These are phyloP conservation scores for Caenorhabditis imperialis DNA, from an alignment of 2,888 invertebrate genomes.

Conservation along the genomic window DNA sequence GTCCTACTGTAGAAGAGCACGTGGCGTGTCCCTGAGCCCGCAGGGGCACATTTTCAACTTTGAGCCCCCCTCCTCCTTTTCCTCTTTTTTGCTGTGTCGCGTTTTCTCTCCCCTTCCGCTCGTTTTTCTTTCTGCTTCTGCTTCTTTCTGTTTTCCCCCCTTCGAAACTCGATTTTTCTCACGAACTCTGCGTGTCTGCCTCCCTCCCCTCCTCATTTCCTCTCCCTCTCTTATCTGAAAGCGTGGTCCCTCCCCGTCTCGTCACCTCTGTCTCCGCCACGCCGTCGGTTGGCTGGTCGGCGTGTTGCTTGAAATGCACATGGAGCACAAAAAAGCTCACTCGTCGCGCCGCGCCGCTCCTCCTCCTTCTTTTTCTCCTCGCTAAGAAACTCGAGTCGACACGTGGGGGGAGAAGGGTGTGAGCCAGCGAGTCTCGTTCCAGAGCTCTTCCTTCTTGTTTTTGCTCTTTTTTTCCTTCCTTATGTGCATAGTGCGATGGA, in stretches of 20 bases:
- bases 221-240: conserved; percentile 2
- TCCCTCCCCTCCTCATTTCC: conserved; percentile 12
- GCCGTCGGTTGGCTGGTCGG: conserved; percentile 14
- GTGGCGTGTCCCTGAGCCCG: conserved; percentile 14
- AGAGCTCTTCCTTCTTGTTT: conserved; percentile 4
- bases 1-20: conserved; percentile 12
- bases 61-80: conserved; percentile 23
- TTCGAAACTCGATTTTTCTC: conserved; percentile 32
- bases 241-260: conserved; percentile 18
- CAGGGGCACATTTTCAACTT: conserved; percentile 39
- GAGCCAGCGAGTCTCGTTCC: background rate
- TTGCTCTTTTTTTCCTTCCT: conserved; percentile 1
- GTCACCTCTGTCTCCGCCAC: conserved; percentile 17
- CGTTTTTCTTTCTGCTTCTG: conserved; percentile 11
- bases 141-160: conserved; percentile 2
- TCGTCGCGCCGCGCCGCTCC: conserved; percentile 21
- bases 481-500: background rate
- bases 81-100: conserved; percentile 13
- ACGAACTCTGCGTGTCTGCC: conserved; percentile 32
- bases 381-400: conserved; percentile 26
- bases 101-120: conserved; percentile 2
- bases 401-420: conserved; percentile 13
- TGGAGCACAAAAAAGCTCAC: conserved; percentile 46
- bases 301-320: conserved; percentile 45
- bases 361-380: conserved; percentile 16